These are phyloP conservation scores for Dissostichus mawsoni DNA, from an alignment of 2,113 vertebrate species.

Conservation along the genomic window DNA sequence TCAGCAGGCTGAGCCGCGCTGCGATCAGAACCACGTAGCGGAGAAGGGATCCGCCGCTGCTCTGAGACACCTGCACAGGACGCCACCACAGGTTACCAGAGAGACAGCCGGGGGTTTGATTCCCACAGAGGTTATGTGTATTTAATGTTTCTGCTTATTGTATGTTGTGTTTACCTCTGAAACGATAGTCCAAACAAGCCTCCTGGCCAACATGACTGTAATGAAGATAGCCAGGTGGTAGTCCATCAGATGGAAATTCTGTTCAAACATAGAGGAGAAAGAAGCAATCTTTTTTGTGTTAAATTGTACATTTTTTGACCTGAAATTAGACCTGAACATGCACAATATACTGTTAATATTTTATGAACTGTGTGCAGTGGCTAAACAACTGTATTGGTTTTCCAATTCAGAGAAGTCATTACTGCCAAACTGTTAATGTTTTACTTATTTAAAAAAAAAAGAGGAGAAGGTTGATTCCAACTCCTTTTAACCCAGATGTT, in stretches of 20 bases:
- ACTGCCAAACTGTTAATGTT: too few species aligned
- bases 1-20: constrained; percentile 92
- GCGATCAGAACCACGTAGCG: constrained; percentile 89
- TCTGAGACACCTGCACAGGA: constrained; percentile 89
- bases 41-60: constrained; percentile 88
- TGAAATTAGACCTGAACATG: neutral
- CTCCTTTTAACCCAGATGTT: too few species aligned
- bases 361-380: neutral
- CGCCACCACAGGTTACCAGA: neutral
- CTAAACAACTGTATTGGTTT: neutral
- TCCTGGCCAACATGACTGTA: constrained; percentile 96
- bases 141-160: neutral
- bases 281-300: neutral
- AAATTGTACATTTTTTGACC: neutral
- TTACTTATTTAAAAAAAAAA: too few species aligned
- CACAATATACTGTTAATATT: neutral
- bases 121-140: neutral
- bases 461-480: too few species aligned
- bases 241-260: constrained; percentile 99
- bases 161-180: constrained; percentile 88
- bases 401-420: too few species aligned
- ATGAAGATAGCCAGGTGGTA: constrained; percentile 97
- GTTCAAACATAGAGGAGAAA: constrained; percentile 9
- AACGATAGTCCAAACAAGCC: constrained; percentile 97
- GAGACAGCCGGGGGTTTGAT: neutral